These are phyloP conservation scores for Entomyzon cyanotis DNA, from an alignment of 2,113 vertebrate species.

Conservation along the genomic window DNA sequence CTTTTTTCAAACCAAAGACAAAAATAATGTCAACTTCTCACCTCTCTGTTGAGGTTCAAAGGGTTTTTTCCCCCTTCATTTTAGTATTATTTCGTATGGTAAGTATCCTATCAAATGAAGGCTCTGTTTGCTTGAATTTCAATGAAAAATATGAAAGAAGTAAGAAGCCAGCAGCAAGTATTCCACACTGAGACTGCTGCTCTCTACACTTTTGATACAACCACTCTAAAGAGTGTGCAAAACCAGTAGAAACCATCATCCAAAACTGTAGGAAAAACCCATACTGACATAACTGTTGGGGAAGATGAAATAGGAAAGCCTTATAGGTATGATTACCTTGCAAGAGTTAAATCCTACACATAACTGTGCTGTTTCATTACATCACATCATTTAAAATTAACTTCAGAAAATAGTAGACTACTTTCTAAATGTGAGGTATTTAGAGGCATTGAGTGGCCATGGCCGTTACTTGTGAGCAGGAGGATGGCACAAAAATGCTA, in stretches of 20 bases:
- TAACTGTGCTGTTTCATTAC: background rate
- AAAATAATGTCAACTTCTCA: slow-evolving; percentile 16
- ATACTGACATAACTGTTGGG: background rate
- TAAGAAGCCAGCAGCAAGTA: background rate
- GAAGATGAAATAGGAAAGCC: too few species aligned
- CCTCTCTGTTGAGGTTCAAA: slow-evolving; percentile 23
- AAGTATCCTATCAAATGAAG: background rate
- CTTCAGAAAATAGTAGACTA: background rate
- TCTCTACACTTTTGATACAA: background rate
- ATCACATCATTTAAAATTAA: background rate
- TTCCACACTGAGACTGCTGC: background rate
- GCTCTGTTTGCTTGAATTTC: background rate
- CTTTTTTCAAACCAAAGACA: background rate
- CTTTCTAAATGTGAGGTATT: background rate
- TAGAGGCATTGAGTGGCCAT: background rate
- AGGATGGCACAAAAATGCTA: background rate
- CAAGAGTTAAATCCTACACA: too few species aligned
- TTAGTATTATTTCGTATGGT: background rate
- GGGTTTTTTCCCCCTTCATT: background rate
- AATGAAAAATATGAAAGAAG: background rate
- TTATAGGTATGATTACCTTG: too few species aligned
- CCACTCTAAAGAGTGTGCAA: background rate
- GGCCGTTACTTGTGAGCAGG: background rate
- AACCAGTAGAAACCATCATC: background rate
- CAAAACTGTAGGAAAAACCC: background rate